A percentile compares a stretch with the other conserved stretches of the same genome.
Conservation (phyloP, 2,113 vertebrate species). For the Colius striatus region DNA sequence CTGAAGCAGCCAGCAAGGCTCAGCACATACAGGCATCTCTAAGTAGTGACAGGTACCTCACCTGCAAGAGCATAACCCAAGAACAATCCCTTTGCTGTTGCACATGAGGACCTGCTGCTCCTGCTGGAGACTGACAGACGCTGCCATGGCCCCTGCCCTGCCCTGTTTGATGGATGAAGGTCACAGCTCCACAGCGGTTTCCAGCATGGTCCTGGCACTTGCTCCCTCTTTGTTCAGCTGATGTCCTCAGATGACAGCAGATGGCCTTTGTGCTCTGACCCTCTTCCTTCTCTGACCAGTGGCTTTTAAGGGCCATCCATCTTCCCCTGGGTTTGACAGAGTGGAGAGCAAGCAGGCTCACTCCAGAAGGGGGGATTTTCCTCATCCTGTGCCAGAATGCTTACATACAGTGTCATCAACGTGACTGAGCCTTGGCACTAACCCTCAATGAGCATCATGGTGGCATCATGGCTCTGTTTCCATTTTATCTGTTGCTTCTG, state of each 20-base stretch:
- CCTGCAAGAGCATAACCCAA: neutral
- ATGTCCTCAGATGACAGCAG: neutral
- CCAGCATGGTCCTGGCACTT: neutral
- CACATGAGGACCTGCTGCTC: neutral
- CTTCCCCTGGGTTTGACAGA: neutral
- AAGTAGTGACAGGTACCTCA: neutral
- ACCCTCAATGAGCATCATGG: neutral
- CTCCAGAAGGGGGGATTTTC: neutral
- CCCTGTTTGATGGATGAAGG: slow-evolving; percentile 1
- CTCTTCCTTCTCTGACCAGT: neutral
- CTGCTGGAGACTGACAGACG: neutral
- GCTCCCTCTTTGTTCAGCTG: neutral
- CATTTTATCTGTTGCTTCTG: neutral
- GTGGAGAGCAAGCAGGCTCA: neutral
- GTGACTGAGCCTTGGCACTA: neutral
- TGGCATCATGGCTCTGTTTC: neutral
- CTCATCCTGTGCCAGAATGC: neutral
- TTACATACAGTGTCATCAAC: neutral
- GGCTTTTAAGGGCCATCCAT: neutral
- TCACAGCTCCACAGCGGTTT: neutral
- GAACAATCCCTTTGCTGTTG: neutral
- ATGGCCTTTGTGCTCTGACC: slow-evolving; percentile 24
- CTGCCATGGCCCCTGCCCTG: neutral
- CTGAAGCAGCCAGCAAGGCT: neutral
- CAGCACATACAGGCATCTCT: fast-evolving